Percentiles rank a stretch among this genome's conserved stretches.
Conservation (phyloP, 2,113 vertebrate species). For the Ascaphus truei region DNA sequence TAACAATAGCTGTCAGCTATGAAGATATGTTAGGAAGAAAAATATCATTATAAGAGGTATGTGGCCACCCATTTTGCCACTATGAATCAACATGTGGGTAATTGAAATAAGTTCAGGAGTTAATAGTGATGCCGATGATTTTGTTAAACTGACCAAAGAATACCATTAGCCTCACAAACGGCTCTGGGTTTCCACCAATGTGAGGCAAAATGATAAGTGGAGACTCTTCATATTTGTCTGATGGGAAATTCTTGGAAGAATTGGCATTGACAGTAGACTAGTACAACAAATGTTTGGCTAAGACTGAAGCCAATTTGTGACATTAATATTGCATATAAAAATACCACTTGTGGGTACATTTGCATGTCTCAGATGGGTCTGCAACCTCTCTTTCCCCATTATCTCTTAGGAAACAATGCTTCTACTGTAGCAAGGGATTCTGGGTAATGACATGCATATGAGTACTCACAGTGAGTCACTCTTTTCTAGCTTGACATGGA, state of each 20-base stretch:
- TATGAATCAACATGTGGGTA: slow-evolving; percentile 13
- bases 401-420: too few relatives aligned
- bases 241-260: background rate
- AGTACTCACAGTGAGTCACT: too few relatives aligned
- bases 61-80: background rate
- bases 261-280: background rate
- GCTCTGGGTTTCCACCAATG: background rate
- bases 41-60: background rate
- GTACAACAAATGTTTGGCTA: slow-evolving; percentile 5
- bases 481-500: too few relatives aligned
- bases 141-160: slow-evolving; percentile 8
- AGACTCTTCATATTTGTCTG: background rate
- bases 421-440: too few relatives aligned
- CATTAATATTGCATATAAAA: background rate
- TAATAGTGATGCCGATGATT: background rate
- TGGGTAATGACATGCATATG: too few relatives aligned
- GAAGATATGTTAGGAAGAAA: background rate
- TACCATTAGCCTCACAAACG: background rate
- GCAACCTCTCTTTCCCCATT: too few relatives aligned
- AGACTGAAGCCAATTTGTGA: slow-evolving; percentile 1
- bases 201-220: background rate
- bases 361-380: too few relatives aligned
- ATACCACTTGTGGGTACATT: too few relatives aligned
- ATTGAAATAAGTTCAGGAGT: background rate
- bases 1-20: slow-evolving; percentile 18